Conservation (phyloP, 1,140 invertebrate genomes). For the Rhagoletis pomonella region DNA sequence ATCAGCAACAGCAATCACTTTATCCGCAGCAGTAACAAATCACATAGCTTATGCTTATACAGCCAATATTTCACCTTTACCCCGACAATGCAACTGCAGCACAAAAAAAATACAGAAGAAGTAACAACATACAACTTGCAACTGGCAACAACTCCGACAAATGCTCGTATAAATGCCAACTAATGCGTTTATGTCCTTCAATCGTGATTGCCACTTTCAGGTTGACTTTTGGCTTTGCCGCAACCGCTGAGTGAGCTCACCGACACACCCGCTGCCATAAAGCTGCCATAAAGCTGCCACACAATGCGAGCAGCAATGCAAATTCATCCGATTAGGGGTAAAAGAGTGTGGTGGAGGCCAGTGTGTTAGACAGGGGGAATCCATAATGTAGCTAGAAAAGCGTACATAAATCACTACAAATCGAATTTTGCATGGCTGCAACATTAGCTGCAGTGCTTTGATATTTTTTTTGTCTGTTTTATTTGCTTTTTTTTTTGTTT, state of each 20-base stretch:
- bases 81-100: background rate
- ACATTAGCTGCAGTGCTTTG: constrained; percentile 6
- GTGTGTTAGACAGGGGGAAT: background rate
- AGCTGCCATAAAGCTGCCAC: background rate
- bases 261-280: too few species aligned
- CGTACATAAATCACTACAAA: constrained; percentile 35
- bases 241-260: background rate
- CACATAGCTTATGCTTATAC: background rate
- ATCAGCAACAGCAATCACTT: background rate
- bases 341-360: background rate
- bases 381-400: background rate
- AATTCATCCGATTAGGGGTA: background rate
- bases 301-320: background rate
- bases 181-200: background rate
- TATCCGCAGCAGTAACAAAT: constrained; percentile 9
- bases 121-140: background rate
- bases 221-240: background rate
- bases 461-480: too few species aligned
- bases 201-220: background rate
- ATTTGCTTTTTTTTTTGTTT: background rate
- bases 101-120: background rate
- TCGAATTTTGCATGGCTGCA: constrained; percentile 23
- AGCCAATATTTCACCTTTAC: background rate
- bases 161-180: background rate
- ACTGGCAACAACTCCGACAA: background rate